These are phyloP conservation scores for Clarias platycephalus DNA, from an alignment of 2,797 vertebrate genomes.

Conservation along the genomic window DNA sequence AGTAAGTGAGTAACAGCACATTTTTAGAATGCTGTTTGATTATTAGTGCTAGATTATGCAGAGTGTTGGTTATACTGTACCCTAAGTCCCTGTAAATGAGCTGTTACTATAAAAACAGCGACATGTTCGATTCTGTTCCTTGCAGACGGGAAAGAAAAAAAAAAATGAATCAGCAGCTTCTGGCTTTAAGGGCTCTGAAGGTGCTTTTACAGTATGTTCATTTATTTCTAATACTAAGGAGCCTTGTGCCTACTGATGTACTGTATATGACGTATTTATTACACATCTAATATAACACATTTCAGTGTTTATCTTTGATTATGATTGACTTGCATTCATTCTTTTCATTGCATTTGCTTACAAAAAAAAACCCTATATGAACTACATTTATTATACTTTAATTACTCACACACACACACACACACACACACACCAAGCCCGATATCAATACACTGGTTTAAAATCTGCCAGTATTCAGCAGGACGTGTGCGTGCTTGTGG, in stretches of 20 bases:
- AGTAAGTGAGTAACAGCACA: too few species aligned
- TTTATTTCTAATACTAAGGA: neutral
- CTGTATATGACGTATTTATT: too few species aligned
- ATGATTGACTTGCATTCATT: neutral
- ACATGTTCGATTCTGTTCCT: neutral
- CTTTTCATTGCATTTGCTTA: neutral
- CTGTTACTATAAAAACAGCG: neutral
- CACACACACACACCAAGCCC: too few species aligned
- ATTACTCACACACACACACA: neutral
- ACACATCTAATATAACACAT: neutral
- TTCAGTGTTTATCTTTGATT: neutral
- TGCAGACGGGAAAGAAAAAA: neutral
- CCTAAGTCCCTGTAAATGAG: neutral
- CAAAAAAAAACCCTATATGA: neutral
- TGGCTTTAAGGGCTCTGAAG: slow-evolving; percentile 5
- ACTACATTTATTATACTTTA: neutral
- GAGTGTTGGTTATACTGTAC: neutral
- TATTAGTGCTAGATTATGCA: neutral
- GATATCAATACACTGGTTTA: neutral
- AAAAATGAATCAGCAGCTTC: slow-evolving; percentile 9
- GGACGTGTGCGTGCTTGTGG: neutral
- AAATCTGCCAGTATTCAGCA: neutral
- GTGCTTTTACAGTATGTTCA: neutral
- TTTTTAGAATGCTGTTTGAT: neutral
- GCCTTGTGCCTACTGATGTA: neutral